Evolutionary conservation across 2,888 invertebrate genomes (phyloP), one percentile per base, ranked within the genome.

Genomic region (Caenorhabditis uteleia): DNA sequence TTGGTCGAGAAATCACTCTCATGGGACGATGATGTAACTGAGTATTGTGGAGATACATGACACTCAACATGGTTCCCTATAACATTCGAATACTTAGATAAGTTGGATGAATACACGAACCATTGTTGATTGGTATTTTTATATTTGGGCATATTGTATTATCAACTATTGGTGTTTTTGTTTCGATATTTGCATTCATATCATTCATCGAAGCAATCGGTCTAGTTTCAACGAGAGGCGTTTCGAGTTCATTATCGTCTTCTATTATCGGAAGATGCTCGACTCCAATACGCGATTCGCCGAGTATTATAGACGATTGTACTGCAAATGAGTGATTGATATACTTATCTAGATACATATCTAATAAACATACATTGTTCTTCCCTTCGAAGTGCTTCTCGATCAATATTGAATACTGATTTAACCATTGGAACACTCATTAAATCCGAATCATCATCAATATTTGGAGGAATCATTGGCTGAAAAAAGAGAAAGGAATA

Each of bases 211-310:
- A 5, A 20, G 21, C 23, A 23, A 61, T 44, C 18, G 68, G 48
- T 48, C 53, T 56, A 27, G 49, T 50, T 56, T 71, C 71, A 40
- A 71, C 71, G 56, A 71, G 51, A 8, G 71, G 71, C 42, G 71
- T 71, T 34, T 64, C 59, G 38, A 66, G 65, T 29, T 71, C 71
- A 21, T 61, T 54, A 26, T 68, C 68, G 54, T 71, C 71, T 56
- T 68, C 71, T 34, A 74, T 70, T 21, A 74, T 62, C 27, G 74
- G 74, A 40, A 74, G 68, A 54, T 68, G 47, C 56, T 74, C 74
- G 21, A 68, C 67, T 31, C 71, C 66, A 36, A 72, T 60, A 26
- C 61, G 53, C 40, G 74, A 70, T 47, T 74, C 65, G 45, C 61
- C 66, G 36, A 74, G 57, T 25, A 68, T 62, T 18, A 68, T 48